phyloP scores from a whole-genome alignment of 1,140 invertebrate genomes.

The Tetranychus urticae region DNA sequence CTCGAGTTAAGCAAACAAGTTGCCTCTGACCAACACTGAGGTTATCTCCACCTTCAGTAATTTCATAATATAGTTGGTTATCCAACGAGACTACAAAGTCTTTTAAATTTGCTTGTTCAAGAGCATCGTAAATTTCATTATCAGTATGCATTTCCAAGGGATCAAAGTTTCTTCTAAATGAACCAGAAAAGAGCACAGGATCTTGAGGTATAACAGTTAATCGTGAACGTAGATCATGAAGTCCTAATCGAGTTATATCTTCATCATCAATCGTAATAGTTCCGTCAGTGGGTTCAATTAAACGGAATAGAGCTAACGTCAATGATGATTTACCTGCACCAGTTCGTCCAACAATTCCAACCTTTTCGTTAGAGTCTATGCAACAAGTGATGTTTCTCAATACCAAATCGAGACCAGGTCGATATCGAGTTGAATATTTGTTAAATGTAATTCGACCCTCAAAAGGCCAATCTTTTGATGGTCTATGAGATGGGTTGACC shows the following conservation, averaged over 20 bases:
- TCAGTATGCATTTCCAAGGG: conserved; percentile 18
- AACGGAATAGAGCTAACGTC: conserved; percentile 5
- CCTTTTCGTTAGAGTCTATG: conserved; percentile 25
- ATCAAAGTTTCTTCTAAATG: conserved; percentile 34
- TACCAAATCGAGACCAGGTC: conserved; percentile 22
- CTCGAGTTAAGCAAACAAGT: conserved; percentile 44
- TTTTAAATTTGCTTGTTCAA: conserved; percentile 15
- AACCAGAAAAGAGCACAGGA: conserved; percentile 37
- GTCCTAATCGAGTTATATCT: neutral
- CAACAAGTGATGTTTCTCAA: conserved; percentile 13
- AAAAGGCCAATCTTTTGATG: conserved; percentile 21
- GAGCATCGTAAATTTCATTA: conserved; percentile 13
- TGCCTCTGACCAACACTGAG: conserved; percentile 46
- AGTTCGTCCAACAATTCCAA: conserved; percentile 44
- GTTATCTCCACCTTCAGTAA: conserved; percentile 27
- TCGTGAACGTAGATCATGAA: conserved; percentile 15
- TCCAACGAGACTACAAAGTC: conserved; percentile 3
- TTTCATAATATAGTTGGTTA: neutral
- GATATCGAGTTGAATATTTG: conserved; percentile 36
- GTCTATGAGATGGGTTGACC: neutral
- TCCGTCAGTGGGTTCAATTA: conserved; percentile 25
- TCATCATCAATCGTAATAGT: neutral
- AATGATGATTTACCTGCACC: conserved; percentile 27
- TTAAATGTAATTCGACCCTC: conserved; percentile 37
- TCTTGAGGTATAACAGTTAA: conserved; percentile 48